Evolutionary conservation across 2,888 invertebrate genomes (phyloP), one percentile per base, ranked within the genome.

Genomic region (Pristionchus maxplancki): DNA sequence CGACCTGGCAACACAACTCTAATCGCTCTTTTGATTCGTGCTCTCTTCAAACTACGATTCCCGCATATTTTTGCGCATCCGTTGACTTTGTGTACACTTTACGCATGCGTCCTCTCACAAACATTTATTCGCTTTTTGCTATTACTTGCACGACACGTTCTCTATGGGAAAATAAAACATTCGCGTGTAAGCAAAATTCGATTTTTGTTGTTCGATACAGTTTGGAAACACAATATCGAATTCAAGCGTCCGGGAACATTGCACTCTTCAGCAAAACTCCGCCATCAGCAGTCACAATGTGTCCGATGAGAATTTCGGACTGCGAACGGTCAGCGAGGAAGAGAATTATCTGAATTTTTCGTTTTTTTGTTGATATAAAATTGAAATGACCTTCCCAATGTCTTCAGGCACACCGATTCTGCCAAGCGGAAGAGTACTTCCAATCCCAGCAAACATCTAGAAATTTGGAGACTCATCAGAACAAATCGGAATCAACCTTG

Each of bases 261-360:
- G 71, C 71, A 20, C 71, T 37, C 71, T 71, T 71, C 1, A 71
- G 71, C 37, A 5, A 17, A 0, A 71, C 20, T 71, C 71, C 37
- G 8, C 71, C 71, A 37, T 71, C 71, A 11, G 37, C 71, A 71
- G 71, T 37, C 2, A 64, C 31, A 9, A 64, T 64, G 15, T 64
- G 64, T 1, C 64, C 64, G 9, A 64, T 15, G 11, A 71, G 71
- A 71, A 71, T 37, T 20, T 71, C 71, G 1, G 67, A 71, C 15
- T 71, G 67, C 4, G 67, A 71, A 17, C 67, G 67, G 17, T 71
- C 71, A 40, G 71, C 34, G 40, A 74, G 40, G 71, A 74, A 74
- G 40, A 74, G 40, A 40, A 74, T 74, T 0, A 74, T 31, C 40
- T 74, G 71, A 24, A 24, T 44, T 11, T 44, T 17, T 58, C 64